Conservation (phyloP, 2,113 vertebrate genomes). For the Lasiurus cinereus region DNA sequence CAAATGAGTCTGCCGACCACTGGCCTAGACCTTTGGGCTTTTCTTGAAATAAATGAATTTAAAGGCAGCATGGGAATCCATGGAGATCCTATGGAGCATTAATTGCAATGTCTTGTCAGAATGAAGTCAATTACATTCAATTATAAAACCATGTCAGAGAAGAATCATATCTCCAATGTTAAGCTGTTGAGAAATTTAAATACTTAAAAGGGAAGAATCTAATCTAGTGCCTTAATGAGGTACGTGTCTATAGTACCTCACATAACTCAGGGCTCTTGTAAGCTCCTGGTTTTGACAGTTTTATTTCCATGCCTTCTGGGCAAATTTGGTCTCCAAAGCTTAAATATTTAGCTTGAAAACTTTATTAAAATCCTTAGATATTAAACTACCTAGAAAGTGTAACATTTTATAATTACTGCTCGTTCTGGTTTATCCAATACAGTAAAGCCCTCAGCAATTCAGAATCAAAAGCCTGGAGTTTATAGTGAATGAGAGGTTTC, state of each 20-base stretch:
- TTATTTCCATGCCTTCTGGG: slow-evolving; percentile 15
- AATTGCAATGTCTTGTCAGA: background rate
- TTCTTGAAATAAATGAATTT: slow-evolving; percentile 23
- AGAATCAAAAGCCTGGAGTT: background rate
- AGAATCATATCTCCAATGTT: background rate
- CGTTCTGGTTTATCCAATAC: background rate
- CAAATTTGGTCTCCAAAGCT: slow-evolving; percentile 8
- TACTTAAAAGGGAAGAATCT: slow-evolving; percentile 5
- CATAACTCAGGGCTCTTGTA: background rate
- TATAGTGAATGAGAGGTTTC: background rate
- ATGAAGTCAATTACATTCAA: background rate
- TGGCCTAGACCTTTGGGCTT: background rate
- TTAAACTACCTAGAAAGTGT: background rate
- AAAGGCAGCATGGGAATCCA: background rate
- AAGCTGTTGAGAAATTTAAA: slow-evolving; percentile 7
- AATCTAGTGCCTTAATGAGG: background rate
- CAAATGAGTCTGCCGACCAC: too few relatives aligned
- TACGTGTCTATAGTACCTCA: background rate
- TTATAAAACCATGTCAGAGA: slow-evolving; percentile 6
- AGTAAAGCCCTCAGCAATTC: background rate
- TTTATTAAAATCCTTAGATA: background rate
- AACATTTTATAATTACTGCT: background rate
- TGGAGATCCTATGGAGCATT: background rate
- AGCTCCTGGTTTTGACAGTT: slow-evolving; percentile 29
- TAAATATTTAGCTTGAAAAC: slow-evolving; percentile 38